phyloP scores from a whole-genome alignment of 2,888 invertebrate genomes.

The Volucella inanis region DNA sequence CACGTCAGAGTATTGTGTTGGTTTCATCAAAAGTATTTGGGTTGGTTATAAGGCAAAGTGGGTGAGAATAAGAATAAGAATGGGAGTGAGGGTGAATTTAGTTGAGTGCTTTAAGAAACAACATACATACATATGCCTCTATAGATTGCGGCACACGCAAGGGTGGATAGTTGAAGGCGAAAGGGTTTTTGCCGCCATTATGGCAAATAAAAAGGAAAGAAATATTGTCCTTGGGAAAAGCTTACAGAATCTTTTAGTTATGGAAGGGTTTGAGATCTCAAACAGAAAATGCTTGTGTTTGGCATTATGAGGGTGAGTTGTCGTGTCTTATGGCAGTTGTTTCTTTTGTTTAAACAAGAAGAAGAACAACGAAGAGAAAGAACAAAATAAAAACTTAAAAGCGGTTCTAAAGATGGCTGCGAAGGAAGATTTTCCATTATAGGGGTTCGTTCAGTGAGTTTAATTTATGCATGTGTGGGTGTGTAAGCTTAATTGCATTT shows the following conservation, averaged over 20 bases:
- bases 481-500: no score
- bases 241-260: slow-evolving; percentile 29
- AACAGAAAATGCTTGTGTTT: background rate
- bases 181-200: slow-evolving; percentile 45
- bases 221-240: slow-evolving; percentile 39
- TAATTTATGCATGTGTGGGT: no score
- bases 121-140: background rate
- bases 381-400: background rate
- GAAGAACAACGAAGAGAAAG: background rate
- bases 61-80: no score
- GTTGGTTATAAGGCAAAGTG: background rate
- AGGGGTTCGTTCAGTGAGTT: no score
- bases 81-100: no score
- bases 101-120: no score
- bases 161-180: background rate
- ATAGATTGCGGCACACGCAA: slow-evolving; percentile 2
- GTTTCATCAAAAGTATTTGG: background rate
- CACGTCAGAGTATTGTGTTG: background rate
- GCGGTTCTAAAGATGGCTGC: no score
- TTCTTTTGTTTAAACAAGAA: slow-evolving; percentile 16
- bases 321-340: slow-evolving; percentile 27
- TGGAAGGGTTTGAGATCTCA: background rate
- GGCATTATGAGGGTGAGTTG: background rate
- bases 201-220: slow-evolving; percentile 51
- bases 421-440: no score